These are phyloP conservation scores for Myotis davidii DNA, from an alignment of 2,113 vertebrate genomes.

Conservation along the genomic window DNA sequence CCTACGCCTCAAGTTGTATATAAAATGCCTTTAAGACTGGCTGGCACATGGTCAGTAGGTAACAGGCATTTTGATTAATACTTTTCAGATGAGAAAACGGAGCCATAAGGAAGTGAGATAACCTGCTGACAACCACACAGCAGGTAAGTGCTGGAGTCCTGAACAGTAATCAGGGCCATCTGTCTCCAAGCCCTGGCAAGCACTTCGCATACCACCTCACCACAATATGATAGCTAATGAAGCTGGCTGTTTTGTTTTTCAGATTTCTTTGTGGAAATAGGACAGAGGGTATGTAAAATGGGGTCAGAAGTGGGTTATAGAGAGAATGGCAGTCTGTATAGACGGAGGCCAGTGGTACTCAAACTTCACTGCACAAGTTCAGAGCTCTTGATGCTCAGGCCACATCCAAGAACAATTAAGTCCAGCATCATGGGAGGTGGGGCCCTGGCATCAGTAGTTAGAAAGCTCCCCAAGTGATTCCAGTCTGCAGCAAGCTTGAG, in stretches of 20 bases:
- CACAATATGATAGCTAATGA: not conserved
- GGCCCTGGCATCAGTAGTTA: not conserved
- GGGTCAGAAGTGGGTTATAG: not conserved
- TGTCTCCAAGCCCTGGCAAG: not conserved
- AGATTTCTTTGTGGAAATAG: not conserved
- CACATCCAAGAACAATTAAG: slow-evolving; percentile 36
- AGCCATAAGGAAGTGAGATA: slow-evolving; percentile 27
- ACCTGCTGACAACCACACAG: not conserved
- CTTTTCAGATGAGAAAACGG: slow-evolving; percentile 6
- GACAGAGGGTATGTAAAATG: not conserved
- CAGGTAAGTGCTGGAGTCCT: not conserved
- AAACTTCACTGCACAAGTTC: not conserved
- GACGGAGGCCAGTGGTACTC: not conserved
- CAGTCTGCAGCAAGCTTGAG: not conserved
- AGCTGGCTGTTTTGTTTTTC: not conserved
- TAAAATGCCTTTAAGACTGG: not conserved
- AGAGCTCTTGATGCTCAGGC: not conserved
- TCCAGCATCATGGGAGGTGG: not conserved
- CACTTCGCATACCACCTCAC: not conserved
- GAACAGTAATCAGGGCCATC: not conserved
- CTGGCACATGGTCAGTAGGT: not conserved
- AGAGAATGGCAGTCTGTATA: not conserved
- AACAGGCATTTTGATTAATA: not conserved
- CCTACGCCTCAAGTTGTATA: not conserved
- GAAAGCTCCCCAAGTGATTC: not conserved